These are phyloP conservation scores for Arenaria interpres DNA, from an alignment of 2,113 vertebrate genomes.

Conservation along the genomic window DNA sequence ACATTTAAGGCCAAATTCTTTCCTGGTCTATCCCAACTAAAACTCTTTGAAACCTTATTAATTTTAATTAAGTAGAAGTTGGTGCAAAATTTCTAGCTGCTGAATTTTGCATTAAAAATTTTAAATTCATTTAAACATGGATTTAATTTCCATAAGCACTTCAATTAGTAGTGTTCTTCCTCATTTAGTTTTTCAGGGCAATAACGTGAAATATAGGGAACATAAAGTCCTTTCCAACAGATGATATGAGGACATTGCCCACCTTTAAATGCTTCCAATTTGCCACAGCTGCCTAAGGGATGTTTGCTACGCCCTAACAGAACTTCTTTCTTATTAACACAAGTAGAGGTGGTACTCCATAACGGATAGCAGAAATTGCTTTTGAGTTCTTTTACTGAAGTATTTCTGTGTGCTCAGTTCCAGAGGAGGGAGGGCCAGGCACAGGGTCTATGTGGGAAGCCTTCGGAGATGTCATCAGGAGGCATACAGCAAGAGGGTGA, in stretches of 20 bases:
- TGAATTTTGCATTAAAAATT: constrained; percentile 45
- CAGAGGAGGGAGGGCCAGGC: not conserved
- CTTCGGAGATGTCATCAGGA: not conserved
- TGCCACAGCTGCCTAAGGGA: not conserved
- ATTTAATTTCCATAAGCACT: constrained; percentile 33
- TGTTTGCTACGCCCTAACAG: not conserved
- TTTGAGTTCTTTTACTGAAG: not conserved
- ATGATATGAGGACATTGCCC: not conserved
- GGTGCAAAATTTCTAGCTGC: constrained; percentile 30
- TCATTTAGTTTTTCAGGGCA: not conserved
- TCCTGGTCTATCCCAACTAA: constrained; percentile 37
- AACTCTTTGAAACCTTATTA: constrained; percentile 54
- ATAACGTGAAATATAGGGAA: not conserved
- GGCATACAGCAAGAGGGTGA: not conserved
- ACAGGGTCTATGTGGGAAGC: not conserved
- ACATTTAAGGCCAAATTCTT: constrained; percentile 55
- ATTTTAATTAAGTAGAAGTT: constrained; percentile 47
- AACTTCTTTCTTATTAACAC: not conserved
- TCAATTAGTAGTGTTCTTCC: not conserved
- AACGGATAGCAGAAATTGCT: not conserved
- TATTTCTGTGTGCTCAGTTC: not conserved
- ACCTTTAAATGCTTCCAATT: not conserved
- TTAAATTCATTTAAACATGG: constrained; percentile 18
- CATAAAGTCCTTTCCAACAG: not conserved
- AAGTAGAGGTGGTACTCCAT: not conserved